A percentile compares a stretch with the other conserved stretches of the same genome.
phyloP scores from a whole-genome alignment of 2,888 invertebrate genomes.

The Dione vanillae region DNA sequence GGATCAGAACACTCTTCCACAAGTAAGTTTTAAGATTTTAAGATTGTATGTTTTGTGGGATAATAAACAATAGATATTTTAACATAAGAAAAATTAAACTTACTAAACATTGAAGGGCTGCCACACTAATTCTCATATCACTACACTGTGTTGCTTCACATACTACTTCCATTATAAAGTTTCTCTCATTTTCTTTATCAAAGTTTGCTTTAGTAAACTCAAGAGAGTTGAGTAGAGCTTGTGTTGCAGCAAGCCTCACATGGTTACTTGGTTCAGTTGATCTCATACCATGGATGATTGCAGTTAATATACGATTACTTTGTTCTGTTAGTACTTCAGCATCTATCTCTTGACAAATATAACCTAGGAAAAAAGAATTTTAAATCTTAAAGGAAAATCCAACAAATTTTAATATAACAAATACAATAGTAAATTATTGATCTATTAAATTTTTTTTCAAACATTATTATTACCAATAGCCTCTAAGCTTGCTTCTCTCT shows the following conservation, averaged over 20 bases:
- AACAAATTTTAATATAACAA: too few relatives aligned
- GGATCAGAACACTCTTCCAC: too few relatives aligned
- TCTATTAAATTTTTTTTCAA: too few relatives aligned
- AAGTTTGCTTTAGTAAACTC: constrained; percentile 99
- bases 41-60: too few relatives aligned
- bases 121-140: constrained; percentile 96
- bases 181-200: constrained; percentile 97
- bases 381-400: too few relatives aligned
- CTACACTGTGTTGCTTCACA: constrained; percentile 98
- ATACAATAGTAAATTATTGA: not conserved
- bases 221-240: constrained; percentile 97
- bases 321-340: constrained; percentile 95
- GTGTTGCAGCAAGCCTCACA: constrained; percentile 98
- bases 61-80: too few relatives aligned
- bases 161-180: constrained; percentile 99
- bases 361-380: constrained; percentile 75
- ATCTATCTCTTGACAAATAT: constrained; percentile 99
- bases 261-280: constrained; percentile 96
- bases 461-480: constrained; percentile 96
- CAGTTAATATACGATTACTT: constrained; percentile 98
- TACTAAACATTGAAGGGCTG: constrained; percentile 98
- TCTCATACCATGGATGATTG: constrained; percentile 99
- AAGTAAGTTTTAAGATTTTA: too few relatives aligned
- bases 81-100: constrained; percentile 50
- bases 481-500: constrained; percentile 98